Evolutionary conservation across 64 coral and sea anemone genomes (phyloP), one percentile per base, ranked within the genome.

Genomic region (Anthopleura sola): DNA sequence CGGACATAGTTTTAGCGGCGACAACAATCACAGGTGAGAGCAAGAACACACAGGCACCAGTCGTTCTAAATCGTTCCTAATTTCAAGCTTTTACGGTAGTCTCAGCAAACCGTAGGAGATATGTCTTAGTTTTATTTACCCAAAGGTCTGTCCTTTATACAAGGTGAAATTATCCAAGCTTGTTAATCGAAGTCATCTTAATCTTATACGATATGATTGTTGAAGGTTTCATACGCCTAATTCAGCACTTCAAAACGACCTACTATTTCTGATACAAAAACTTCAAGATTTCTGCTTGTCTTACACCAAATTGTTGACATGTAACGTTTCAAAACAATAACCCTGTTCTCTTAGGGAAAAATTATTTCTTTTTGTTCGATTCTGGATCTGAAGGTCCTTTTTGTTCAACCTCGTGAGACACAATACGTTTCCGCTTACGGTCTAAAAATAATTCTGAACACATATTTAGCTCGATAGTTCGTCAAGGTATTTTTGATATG

Each of bases 361-460:
- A 15, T 17, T 71, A 71, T 71, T 71, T 62, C 2, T n/a, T 62
- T 62, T 71, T 5, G 66, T 71, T 71, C 26, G 66, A 36, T n/a
- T n/a, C 11, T 44, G 13, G 31, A 32, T 1, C 3, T 34, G 5
- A 71, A 71, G 3, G 29, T 28, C 15, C 7, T 31, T 31, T 31
- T 34, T 31, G 66, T 71, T 34, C 66, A 34, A 36, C 66, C 66
- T 71, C 66, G 29, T 71, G 66, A 71, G 31, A 34, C 9, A 71
- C 5, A 26, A 71, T 15, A 36, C 31, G 29, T 32, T 71, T 71
- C 66, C 66, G 66, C 28, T 71, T 29, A 23, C 6, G n/a, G 9
- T 71, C 66, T 71, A 71, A 71, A 71, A 71, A 71, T 71, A 71
- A 71, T 36, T 71, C 66, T 71, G 66, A 71, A 71, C 66, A 34